phyloP scores from a whole-genome alignment of 2,113 vertebrate species.

The Micronisus gabar region DNA sequence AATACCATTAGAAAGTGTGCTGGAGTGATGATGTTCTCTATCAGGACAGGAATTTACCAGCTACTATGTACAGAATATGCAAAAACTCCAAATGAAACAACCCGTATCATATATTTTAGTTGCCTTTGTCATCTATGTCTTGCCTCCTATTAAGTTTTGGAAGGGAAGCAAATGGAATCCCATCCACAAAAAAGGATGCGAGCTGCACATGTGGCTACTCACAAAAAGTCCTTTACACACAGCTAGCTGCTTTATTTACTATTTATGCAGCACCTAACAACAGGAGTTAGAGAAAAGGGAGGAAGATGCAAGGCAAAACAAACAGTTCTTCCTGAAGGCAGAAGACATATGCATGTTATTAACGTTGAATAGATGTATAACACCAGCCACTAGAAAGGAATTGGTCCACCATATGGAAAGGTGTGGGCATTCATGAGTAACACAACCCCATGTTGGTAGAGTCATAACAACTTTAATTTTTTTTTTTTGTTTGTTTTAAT shows the following conservation, averaged over 20 bases:
- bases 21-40: neutral
- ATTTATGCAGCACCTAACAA: neutral
- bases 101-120: rapidly evolving
- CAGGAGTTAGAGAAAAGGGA: neutral
- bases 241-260: neutral
- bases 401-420: neutral
- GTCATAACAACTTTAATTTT: neutral
- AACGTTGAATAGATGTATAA: neutral
- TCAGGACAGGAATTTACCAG: neutral
- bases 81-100: neutral
- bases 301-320: neutral
- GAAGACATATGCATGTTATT: neutral
- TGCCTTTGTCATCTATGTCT: neutral
- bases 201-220: neutral
- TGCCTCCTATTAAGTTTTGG: neutral
- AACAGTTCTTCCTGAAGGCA: neutral
- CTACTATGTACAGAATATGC: neutral
- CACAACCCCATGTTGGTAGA: neutral
- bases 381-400: neutral
- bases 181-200: neutral
- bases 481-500: too few relatives aligned
- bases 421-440: neutral
- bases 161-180: neutral
- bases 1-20: neutral
- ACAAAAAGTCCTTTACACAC: neutral